These are phyloP conservation scores for Cyprinodon brontotheroides DNA, from an alignment of 2,113 vertebrate genomes.

Conservation along the genomic window DNA sequence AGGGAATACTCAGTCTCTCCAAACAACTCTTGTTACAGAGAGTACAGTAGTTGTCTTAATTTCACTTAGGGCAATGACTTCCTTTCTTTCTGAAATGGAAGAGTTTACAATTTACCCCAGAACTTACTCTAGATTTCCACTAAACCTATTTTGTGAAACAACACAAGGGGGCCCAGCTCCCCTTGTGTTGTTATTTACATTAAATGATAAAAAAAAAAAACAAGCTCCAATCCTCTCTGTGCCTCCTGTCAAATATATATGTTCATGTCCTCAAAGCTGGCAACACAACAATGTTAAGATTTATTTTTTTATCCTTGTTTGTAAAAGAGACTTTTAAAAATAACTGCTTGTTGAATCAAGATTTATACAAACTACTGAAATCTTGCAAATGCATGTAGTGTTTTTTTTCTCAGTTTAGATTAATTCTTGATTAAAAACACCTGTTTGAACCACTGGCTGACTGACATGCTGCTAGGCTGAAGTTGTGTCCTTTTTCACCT, in stretches of 20 bases:
- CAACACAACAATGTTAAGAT: slow-evolving; percentile 58
- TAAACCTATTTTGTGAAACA: too few species aligned
- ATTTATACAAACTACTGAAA: slow-evolving; percentile 62
- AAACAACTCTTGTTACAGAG: too few species aligned
- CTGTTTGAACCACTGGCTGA: slow-evolving; percentile 5
- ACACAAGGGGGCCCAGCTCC: too few species aligned
- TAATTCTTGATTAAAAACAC: slow-evolving; percentile 47
- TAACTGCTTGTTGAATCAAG: slow-evolving; percentile 59
- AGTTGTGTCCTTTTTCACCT: neutral
- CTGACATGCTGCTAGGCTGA: neutral
- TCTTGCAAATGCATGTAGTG: slow-evolving; percentile 17
- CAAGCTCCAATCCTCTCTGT: slow-evolving; percentile 22
- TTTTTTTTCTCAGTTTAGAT: accelerated
- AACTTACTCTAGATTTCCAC: too few species aligned
- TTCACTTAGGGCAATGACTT: too few species aligned
- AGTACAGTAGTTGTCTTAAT: too few species aligned
- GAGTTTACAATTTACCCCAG: too few species aligned
- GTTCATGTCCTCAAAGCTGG: slow-evolving; percentile 52
- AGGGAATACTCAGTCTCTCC: too few species aligned
- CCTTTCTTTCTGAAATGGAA: too few species aligned
- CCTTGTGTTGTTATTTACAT: too few species aligned
- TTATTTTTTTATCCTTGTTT: slow-evolving; percentile 32
- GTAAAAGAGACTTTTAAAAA: slow-evolving; percentile 41
- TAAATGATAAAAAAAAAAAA: neutral
- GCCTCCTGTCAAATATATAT: neutral